Evolutionary conservation across 2,888 invertebrate species (phyloP), one percentile per base, ranked within the genome.

Genomic region (Tetanocera ferruginea): DNA sequence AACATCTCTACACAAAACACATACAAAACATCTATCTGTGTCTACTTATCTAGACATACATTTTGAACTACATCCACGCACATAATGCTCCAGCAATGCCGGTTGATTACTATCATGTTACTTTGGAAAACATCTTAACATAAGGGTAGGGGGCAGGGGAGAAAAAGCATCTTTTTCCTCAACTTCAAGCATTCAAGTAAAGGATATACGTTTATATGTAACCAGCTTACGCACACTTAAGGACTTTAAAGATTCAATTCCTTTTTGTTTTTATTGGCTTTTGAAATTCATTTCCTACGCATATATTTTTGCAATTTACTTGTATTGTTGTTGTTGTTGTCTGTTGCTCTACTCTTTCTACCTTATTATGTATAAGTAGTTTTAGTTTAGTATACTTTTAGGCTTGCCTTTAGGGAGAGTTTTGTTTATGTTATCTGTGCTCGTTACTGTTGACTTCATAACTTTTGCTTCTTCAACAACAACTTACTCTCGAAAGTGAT

Each of bases 201-300:
- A 66, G 64, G 34, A 66, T 66, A 66, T 66, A 3, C 34, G 14
- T 19, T 25, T 60, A 23, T 23, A 25, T 60, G 14, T 34, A 2
- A 9, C 9, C 17, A 49, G 4, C n/a, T 17, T 17, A 25, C n/a
- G 25, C 25, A 25, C 49, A 51, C 70, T 51, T 49, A 70, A 51
- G 70, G 70, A 70, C 70, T 70, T 70, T 51, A 69, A 70, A 70
- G 70, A 70, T 70, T 70, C 70, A 70, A 70, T 70, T 51, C 14
- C 25, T 51, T 49, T 43, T 28, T 43, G 43, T 49, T 23, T 43
- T 25, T 52, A 28, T 51, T 71, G 19, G 52, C 52, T 52, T 34
- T 34, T 31, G 11, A 31, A 43, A 72, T 43, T 60, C 55, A 72
- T 60, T 60, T 52, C 19, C 31, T 55, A 31, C 71, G 57, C 34